Evolutionary conservation across 2,888 invertebrate genomes (phyloP), one percentile per base, ranked within the genome.

Genomic region (Quadroppia sp.): DNA sequence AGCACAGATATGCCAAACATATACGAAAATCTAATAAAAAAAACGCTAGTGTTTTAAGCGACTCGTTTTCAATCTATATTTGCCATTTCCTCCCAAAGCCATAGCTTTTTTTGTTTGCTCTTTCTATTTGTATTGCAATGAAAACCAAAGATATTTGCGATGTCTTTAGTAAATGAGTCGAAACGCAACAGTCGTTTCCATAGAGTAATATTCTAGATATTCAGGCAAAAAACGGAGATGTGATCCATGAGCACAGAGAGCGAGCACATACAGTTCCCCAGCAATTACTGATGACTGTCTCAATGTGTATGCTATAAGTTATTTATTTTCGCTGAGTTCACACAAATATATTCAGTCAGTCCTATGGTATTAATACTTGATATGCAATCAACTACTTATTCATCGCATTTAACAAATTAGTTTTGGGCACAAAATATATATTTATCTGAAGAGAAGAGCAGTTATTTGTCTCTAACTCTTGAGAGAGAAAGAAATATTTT

Each of bases 301-400:
- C 64, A 36, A 64, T 64, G 64, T 64, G 20, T 64, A 64, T 36
- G 36, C 40, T 64, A 64, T 64, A 64, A 64, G 64, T 64, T 64
- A 64, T 40, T 64, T 36, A 64, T 64, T 64, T 64, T 64, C 64
- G 64, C 64, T 64, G 64, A 64, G 30, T 36, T 64, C n/a, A 64
- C 59, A n/a, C n/a, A 20, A n/a, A 50, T 30, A 30, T 53, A 40
- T 64, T 64, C 64, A 64, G 64, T 36, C 15, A 20, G 11, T 23
- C 28, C 59, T 25, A 36, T 13, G 20, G 30, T 64, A 64, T 40
- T 64, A 64, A 40, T 64, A 64, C 64, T 64, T 64, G 36, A 64
- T 64, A 64, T 64, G 64, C 64, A 64, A 64, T 64, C 64, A 36
- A 36, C 64, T 64, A 32, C 32, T 61, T 32, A 64, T 64, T 64